Base-by-base conservation (phyloP, 2,113 vertebrate species). In the Dipodomys ordii region DNA sequence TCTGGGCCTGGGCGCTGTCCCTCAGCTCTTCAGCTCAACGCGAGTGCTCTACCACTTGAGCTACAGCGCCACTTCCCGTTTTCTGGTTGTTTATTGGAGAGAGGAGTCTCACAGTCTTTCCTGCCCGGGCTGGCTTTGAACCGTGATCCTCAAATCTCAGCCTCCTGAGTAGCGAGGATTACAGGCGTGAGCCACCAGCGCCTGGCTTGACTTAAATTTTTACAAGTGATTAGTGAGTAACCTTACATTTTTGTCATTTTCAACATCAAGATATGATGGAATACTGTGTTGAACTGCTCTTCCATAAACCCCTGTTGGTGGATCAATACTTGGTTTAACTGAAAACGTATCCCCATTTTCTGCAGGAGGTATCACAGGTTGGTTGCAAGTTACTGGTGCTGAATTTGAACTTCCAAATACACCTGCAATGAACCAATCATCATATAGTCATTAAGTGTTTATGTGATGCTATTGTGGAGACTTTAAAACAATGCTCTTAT, bases 361-460 rank as follows among this genome's bases (percentile, higher is more conserved):
- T 49, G 96, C 85, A 93, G 97, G 96, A 22, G 93, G 15, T 85
- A 96, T 0, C 72, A 96, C 95, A 83, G 98, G 93, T 69, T 97
- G 97, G 87, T n/a, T 96, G 87, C 68, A 72, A 10, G 97, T 83
- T 77, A 65, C 94, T 53, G 97, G 94, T 44, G 85, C 95, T 9
- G 97, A 81, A 85, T 98, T 91, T 83, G 96, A 91, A 72, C 71
- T 97, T 90, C 98, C 99, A 97, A 99, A 99, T 94, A 99, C 98
- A 92, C 99, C 99, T 99, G 96, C 1, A 98, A 98, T 76, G 20
- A 94, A 96, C 13, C 65, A 92, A 96, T 15, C 79, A 85, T 44
- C 23, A 85, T 76, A 91, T 0, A 94, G 28, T 79, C 60, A 95
- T 79, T 95, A 83, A 76, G 30, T 88, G 87, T 82, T 81, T 82